Percentiles rank a stretch among this genome's conserved stretches.
These are phyloP conservation scores for Poecilus cupreus DNA, from an alignment of 2,888 invertebrate species.

Conservation along the genomic window DNA sequence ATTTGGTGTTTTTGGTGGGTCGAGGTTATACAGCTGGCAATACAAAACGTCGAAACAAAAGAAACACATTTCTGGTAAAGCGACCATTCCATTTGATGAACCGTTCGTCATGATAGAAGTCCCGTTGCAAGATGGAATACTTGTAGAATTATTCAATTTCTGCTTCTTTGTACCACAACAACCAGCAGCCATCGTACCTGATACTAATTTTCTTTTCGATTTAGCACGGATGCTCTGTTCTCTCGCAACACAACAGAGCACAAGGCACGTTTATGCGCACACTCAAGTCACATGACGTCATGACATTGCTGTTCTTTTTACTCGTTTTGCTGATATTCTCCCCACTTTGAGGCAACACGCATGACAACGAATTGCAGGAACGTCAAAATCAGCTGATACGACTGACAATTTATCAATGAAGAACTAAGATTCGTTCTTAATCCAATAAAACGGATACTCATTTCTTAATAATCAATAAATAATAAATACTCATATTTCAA, in stretches of 20 bases:
- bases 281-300: conserved; percentile 54
- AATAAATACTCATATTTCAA: not conserved
- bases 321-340: conserved; percentile 44
- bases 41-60: conserved; percentile 99
- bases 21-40: conserved; percentile 93
- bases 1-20: conserved; percentile 92
- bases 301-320: conserved; percentile 56
- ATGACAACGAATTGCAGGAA: conserved; percentile 52
- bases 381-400: conserved; percentile 59
- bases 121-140: conserved; percentile 70
- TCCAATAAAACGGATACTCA: no score
- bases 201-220: conserved; percentile 47
- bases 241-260: conserved; percentile 57
- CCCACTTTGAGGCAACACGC: conserved; percentile 42
- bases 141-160: conserved; percentile 83
- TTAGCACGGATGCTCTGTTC: conserved; percentile 41
- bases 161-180: conserved; percentile 95
- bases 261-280: conserved; percentile 52
- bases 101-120: conserved; percentile 68
- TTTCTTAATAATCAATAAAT: no score
- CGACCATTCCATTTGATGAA: conserved; percentile 78
- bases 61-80: conserved; percentile 97
- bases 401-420: conserved; percentile 28
- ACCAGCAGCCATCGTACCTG: conserved; percentile 85
- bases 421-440: not conserved